Base-by-base conservation (phyloP, 2,113 vertebrate species). In the Glaucomys volans region DNA sequence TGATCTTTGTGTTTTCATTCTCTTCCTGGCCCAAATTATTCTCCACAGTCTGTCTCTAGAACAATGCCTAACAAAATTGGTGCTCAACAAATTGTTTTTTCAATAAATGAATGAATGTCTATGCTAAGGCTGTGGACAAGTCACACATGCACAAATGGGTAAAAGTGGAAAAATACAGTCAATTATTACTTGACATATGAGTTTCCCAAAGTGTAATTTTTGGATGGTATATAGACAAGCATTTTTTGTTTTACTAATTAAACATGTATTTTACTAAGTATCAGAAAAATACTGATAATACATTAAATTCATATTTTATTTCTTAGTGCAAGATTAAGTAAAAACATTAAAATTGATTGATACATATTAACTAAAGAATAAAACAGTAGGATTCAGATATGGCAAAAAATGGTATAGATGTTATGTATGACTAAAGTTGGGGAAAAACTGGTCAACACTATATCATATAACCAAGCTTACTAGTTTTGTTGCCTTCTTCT, bases 201-300 rank as follows among this genome's bases (percentile, higher is more conserved):
- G 24, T 24, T 94, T 79, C 28, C 69, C 24, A 32, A 59, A 87
- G 24, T 83, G 42, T 94, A 52, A 76, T 50, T 91, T 62, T 86
- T 90, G 32, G 80, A 74, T 67, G 22, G 64, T 1, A 28, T 12
- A 59, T 10, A 76, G 14, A 62, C 6, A 84, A 84, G 40, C 14
- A 69, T 81, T 95, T 93, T 88, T 47, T 5, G 69, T 75, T 93
- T 95, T 87, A 54, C 24, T 52, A 95, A 64, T 74, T 94, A 67
- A 40, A 42, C 12, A 47, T 67, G 1, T 80, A n/a, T 92, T 95
- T 92, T 72, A 90, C 76, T 69, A 71, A 44, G 30, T 76, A 10
- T 92, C 42, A 88, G 62, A 85, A 81, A 80, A 95, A 79, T 92
- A 79, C 35, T 85, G 13, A 71, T 74, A 47, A 22, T n/a, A 81